Base-by-base conservation (phyloP, 2,888 invertebrate species). In the Dinocampus coccinellae region DNA sequence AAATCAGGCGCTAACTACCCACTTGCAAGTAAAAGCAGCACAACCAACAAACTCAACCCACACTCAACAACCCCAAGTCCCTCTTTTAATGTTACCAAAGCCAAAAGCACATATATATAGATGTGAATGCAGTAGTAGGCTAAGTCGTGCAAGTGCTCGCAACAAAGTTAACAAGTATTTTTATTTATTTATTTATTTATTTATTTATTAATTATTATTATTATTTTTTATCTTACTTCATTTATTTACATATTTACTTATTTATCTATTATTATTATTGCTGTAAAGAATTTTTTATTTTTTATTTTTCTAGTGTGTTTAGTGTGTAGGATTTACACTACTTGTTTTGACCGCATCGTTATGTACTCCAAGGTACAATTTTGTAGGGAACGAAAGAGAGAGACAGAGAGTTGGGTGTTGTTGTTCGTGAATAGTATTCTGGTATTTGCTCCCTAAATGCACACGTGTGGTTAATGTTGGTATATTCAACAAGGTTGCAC, bases 1-100 rank as follows among this genome's bases (percentile, higher is more conserved):
- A 81, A 82, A 83, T 83, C 79, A 80, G 77, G 70, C 73, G 75
- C 67, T 79, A 79, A 79, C 77, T 77, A 75, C 73, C 67, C 64
- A 34, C 39, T 20, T 39, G 24, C 47, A 47, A 36, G 13, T 34
- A 60, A n/a, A 13, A 39, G 26, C 3, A 4, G 55, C n/a, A 13
- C 26, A 11, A 24, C 22, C 55, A 55, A 22, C 26, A 3, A 55
- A 26, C 55, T 11, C 55, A 6, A 10, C 42, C 11, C 2, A 22
- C 26, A 55, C 55, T 26, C 55, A 13, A 24, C 24, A 22, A 55
- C 55, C 13, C 24, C 24, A 7, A 26, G 26, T 26, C 26, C 10
- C 11, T 26, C 55, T 55, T 24, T 55, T 55, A 55, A 55, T 26
- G n/a, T 2, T 55, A 26, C 55, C 55, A 55, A 55, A 47, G 47